Base-by-base conservation (phyloP, 2,888 invertebrate genomes). In the Neoitamus cyanurus region DNA sequence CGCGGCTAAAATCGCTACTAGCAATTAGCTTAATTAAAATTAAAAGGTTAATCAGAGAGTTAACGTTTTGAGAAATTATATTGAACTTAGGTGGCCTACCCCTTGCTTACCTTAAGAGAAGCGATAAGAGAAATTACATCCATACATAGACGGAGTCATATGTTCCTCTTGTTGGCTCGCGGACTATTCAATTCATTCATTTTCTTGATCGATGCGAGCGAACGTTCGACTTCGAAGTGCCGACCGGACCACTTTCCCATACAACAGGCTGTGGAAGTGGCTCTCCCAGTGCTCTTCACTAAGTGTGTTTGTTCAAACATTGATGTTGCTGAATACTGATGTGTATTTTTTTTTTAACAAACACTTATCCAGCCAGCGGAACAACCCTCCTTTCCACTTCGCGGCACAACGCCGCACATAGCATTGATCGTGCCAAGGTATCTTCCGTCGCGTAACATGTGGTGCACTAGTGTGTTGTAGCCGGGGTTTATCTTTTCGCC, bases 401-500 rank as follows among this genome's bases (percentile, higher is more conserved):
- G 6, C 36, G 34, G 72, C 34, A 36, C 34, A 7, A 73, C 13
- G 7, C n/a, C 73, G 11, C 15, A 4, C 36, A 15, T 3, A 36
- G 73, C 31, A 5, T n/a, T 20, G 36, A 20, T 31, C 73, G n/a
- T 73, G 31, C 15, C 36, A 70, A 70, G 31, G 34, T 36, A 9
- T 58, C 20, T 25, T 58, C 58, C 25, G 28, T 20, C 42, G 77
- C 20, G 75, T 15, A 13, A 37, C 20, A n/a, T 25, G 4, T 75
- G 70, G 15, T 34, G 13, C 15, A 6, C n/a, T 70, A 7, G 70
- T 70, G 70, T 70, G 37, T 20, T 70, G 37, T 20, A 77, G 15
- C 25, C 37, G 77, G 77, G 36, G 77, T 42, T 42, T 42, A 77
- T 77, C 34, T 77, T 42, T 77, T 77, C 42, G n/a, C 28, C 28